Conservation (phyloP, 2,888 invertebrate genomes). For the Cremastobaeus sp. region DNA sequence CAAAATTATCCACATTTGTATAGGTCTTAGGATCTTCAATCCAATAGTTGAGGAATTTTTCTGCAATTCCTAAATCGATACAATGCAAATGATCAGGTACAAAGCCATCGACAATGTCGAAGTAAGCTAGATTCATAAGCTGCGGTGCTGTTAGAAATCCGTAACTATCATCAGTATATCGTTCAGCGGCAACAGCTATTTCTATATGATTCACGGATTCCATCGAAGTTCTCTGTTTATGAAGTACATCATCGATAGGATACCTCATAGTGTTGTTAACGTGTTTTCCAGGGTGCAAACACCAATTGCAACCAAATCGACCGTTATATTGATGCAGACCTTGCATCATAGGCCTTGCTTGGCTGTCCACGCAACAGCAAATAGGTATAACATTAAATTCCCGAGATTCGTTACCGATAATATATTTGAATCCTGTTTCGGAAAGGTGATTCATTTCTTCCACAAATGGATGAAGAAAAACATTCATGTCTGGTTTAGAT, state of each 20-base stretch:
- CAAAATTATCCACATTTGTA: too few species aligned
- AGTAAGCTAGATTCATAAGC: slow-evolving; percentile 34
- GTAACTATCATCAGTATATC: too few species aligned
- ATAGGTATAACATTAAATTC: slow-evolving; percentile 29
- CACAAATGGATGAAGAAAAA: slow-evolving; percentile 17
- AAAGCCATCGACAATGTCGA: slow-evolving; percentile 46
- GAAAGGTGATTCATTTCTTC: slow-evolving; percentile 13
- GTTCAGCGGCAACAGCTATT: slow-evolving; percentile 18
- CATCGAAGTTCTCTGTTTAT: background rate
- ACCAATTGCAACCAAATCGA: slow-evolving; percentile 48
- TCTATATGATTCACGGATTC: slow-evolving; percentile 5
- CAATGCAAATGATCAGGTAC: background rate
- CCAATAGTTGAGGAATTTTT: too few species aligned
- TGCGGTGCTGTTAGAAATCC: slow-evolving; percentile 42
- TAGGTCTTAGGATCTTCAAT: too few species aligned
- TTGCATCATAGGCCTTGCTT: slow-evolving; percentile 49
- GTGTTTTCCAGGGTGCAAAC: slow-evolving; percentile 42
- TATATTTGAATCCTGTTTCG: slow-evolving; percentile 7
- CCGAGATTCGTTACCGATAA: slow-evolving; percentile 10
- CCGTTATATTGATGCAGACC: slow-evolving; percentile 53
- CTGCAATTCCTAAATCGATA: background rate
- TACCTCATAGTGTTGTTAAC: slow-evolving; percentile 13
- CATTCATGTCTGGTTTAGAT: slow-evolving; percentile 20
- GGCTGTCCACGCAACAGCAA: slow-evolving; percentile 46
- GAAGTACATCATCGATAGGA: background rate